Evolutionary conservation across 2,888 invertebrate genomes (phyloP), one percentile per base, ranked within the genome.

Genomic region (Pegoplata infirma): DNA sequence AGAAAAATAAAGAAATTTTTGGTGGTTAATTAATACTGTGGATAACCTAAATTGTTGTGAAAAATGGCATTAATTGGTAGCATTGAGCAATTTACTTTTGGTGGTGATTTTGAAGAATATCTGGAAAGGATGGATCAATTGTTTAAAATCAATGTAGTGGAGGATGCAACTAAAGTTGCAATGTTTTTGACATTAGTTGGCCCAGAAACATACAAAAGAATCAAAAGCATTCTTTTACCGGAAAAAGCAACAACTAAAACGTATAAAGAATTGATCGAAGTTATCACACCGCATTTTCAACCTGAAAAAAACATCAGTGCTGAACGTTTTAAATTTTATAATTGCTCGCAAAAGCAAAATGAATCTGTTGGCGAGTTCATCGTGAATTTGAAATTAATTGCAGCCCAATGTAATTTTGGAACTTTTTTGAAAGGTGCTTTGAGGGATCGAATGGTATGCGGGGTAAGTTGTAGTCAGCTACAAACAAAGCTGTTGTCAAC

Each of bases 111-210:
- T 19, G 66, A 66, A 10, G 51, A 66, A 23, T 66, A 66, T 40
- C n/a, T 49, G 5, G 40, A 71, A 61, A 47, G 71, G 21, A 49
- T 71, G 71, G 40, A 59, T n/a, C 69, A 71, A 19, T 53, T 71
- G 28, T 63, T 61, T 25, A 59, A 44, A 44, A 61, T 71, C 61
- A 71, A 71, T 61, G 61, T 25, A 17, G 61, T 53, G 7, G 10
- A 32, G n/a, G 76, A 76, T 47, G 36, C n/a, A 10, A 76, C 61
- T 28, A 76, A 76, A 36, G 64, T 58, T 6, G 53, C 64, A 5
- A 23, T 76, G 12, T 76, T 76, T 46, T 28, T 75, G 44, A 68
- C 75, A 21, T 55, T 77, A 21, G 64, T 64, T 12, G 64, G 51
- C 8, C 64, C 64, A n/a, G 64, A 64, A 36, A 64, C 64, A 10